A percentile compares a stretch with the other conserved stretches of the same genome.
These are phyloP conservation scores for Acrocephalus scirpaceus DNA, from an alignment of 2,797 vertebrate genomes.

Conservation along the genomic window DNA sequence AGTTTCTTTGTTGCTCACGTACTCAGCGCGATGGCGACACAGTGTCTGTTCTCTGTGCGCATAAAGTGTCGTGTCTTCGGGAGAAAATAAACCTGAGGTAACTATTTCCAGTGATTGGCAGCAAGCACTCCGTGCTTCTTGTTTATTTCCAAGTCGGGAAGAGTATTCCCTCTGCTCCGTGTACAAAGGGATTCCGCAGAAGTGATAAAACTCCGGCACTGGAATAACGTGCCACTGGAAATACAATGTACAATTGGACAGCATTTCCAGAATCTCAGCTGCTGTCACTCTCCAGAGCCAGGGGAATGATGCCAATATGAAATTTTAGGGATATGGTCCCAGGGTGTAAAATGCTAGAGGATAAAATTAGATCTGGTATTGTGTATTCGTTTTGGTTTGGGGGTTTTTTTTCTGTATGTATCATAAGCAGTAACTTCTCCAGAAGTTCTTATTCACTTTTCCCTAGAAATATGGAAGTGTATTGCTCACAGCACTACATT, in stretches of 20 bases:
- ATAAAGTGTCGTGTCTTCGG: background rate
- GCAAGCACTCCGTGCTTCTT: background rate
- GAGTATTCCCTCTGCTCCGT: background rate
- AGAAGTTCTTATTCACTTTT: background rate
- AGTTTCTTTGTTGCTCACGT: conserved; percentile 12
- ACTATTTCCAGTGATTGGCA: background rate
- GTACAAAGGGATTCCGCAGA: conserved; percentile 50
- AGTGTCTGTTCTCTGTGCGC: background rate
- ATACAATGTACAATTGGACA: conserved; percentile 4
- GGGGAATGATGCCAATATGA: background rate
- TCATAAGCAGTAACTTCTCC: background rate
- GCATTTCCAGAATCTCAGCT: conserved; percentile 12
- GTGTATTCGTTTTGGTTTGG: background rate
- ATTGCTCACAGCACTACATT: background rate
- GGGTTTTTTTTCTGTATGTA: background rate
- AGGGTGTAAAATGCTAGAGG: background rate
- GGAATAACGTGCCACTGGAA: background rate
- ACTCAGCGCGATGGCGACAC: background rate
- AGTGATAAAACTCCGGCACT: background rate
- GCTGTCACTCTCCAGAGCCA: background rate
- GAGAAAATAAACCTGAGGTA: conserved; percentile 34
- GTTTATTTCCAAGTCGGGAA: background rate
- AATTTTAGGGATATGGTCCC: background rate
- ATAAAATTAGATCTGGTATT: background rate
- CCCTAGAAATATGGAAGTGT: background rate